Evolutionary conservation across 2,888 invertebrate species (phyloP).

Genomic region (Diadromus collaris): DNA sequence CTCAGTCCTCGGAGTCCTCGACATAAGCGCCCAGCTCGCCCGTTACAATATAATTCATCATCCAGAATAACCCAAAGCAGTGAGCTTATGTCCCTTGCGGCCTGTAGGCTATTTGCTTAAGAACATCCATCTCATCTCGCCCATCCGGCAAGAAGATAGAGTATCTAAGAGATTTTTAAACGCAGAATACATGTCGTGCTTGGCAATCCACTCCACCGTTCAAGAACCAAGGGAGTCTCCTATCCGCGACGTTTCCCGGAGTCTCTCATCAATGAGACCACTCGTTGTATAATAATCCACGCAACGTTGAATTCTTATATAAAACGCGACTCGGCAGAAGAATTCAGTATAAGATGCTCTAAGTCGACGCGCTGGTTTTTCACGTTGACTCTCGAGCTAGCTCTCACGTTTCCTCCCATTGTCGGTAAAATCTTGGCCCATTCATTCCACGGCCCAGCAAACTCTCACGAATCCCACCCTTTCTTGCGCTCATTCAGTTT

Average conservation of each 20-base stretch:
- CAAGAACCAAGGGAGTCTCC: constrained; percentile 7
- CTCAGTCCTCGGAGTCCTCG: neutral
- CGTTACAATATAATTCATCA: constrained; percentile 48
- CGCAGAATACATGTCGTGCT: constrained; percentile 57
- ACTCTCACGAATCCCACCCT: constrained; percentile 42
- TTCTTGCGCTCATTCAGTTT: constrained; percentile 46
- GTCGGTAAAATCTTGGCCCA: constrained; percentile 47
- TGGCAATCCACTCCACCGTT: constrained; percentile 9
- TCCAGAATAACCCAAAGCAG: constrained; percentile 40
- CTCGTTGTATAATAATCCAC: constrained; percentile 17
- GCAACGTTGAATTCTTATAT: constrained; percentile 14
- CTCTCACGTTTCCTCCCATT: constrained; percentile 37
- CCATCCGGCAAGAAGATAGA: constrained; percentile 38
- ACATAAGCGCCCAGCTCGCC: constrained; percentile 16
- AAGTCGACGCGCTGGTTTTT: constrained; percentile 28
- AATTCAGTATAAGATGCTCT: neutral
- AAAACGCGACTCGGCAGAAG: constrained; percentile 17
- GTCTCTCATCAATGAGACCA: neutral
- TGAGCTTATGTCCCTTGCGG: neutral
- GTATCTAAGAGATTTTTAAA: constrained; percentile 63
- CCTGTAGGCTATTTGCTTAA: constrained; percentile 44
- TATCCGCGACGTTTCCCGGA: neutral
- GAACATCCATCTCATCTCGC: constrained; percentile 47
- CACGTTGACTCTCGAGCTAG: constrained; percentile 30
- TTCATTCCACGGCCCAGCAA: constrained; percentile 37